These are phyloP conservation scores for Cerastis leucographa DNA, from an alignment of 2,888 invertebrate species.

Conservation along the genomic window DNA sequence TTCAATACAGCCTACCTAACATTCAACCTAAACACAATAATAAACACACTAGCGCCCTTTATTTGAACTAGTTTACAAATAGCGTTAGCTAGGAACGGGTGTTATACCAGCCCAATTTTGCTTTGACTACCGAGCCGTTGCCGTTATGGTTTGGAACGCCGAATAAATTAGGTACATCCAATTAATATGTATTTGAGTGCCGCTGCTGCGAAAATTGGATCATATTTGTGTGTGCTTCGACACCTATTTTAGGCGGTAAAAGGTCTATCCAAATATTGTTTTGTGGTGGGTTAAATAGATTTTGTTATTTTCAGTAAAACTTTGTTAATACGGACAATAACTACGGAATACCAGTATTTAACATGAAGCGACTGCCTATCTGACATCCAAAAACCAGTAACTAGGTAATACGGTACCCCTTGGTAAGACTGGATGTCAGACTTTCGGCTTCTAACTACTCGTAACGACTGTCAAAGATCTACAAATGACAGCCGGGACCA, in stretches of 20 bases:
- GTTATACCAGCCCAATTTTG: slow-evolving; percentile 49
- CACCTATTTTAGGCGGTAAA: slow-evolving; percentile 30
- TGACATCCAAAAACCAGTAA: too few relatives aligned
- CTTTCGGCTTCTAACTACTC: too few relatives aligned
- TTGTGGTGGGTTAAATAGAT: background rate
- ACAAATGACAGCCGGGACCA: too few relatives aligned
- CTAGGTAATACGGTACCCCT: too few relatives aligned
- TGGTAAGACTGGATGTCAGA: too few relatives aligned
- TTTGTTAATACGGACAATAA: background rate
- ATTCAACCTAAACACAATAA: slow-evolving; percentile 3
- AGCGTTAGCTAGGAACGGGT: slow-evolving; percentile 42
- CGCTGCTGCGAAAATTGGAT: slow-evolving; percentile 49
- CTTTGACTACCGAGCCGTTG: slow-evolving; percentile 56
- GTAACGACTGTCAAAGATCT: too few relatives aligned
- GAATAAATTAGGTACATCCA: slow-evolving; percentile 65
- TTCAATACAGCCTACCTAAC: background rate
- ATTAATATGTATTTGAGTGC: slow-evolving; percentile 60
- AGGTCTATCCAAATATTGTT: slow-evolving; percentile 2
- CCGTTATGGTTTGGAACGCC: slow-evolving; percentile 47
- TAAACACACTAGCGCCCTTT: slow-evolving; percentile 46
- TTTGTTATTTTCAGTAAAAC: background rate
- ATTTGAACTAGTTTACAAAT: slow-evolving; percentile 55
- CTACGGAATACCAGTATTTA: too few relatives aligned
- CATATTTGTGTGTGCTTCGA: slow-evolving; percentile 43
- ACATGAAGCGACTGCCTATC: too few relatives aligned